Conservation (phyloP, 1,140 invertebrate genomes). For the Leucophenga varia region DNA sequence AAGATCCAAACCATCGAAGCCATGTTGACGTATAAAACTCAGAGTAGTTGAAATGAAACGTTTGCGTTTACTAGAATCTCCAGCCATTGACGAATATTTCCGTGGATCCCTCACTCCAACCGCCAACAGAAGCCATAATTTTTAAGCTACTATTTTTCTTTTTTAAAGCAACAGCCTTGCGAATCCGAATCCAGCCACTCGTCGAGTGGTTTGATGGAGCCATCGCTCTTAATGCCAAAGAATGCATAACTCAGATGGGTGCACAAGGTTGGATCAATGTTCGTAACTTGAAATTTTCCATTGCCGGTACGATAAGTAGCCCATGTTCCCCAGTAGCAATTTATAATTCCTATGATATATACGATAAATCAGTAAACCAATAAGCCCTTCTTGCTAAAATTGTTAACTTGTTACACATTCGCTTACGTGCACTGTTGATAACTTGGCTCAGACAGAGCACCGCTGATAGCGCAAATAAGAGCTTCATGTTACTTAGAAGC, state of each 20-base stretch:
- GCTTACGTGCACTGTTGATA: too few species aligned
- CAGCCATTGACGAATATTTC: conserved; percentile 63
- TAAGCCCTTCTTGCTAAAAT: too few species aligned
- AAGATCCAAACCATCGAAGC: conserved; percentile 76
- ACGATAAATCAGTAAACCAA: too few species aligned
- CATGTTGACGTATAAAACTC: conserved; percentile 60
- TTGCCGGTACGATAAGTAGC: conserved; percentile 64
- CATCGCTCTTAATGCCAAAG: conserved; percentile 59
- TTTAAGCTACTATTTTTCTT: conserved; percentile 63
- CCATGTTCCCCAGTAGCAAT: conserved; percentile 73
- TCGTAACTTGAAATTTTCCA: conserved; percentile 64
- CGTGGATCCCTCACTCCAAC: conserved; percentile 69
- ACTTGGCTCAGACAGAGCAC: too few species aligned
- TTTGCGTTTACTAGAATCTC: conserved; percentile 52
- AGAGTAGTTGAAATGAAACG: conserved; percentile 63
- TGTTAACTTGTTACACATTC: too few species aligned
- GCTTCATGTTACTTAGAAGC: too few species aligned
- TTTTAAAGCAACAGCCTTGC: conserved; percentile 62
- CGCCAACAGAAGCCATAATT: conserved; percentile 69
- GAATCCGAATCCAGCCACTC: too few species aligned
- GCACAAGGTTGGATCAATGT: conserved; percentile 67
- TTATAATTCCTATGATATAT: too few species aligned
- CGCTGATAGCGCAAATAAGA: too few species aligned
- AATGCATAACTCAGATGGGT: conserved; percentile 72
- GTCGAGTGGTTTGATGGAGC: too few species aligned